These are phyloP conservation scores for Notolepis coatsorum DNA, from an alignment of 2,797 vertebrate species.

Conservation along the genomic window DNA sequence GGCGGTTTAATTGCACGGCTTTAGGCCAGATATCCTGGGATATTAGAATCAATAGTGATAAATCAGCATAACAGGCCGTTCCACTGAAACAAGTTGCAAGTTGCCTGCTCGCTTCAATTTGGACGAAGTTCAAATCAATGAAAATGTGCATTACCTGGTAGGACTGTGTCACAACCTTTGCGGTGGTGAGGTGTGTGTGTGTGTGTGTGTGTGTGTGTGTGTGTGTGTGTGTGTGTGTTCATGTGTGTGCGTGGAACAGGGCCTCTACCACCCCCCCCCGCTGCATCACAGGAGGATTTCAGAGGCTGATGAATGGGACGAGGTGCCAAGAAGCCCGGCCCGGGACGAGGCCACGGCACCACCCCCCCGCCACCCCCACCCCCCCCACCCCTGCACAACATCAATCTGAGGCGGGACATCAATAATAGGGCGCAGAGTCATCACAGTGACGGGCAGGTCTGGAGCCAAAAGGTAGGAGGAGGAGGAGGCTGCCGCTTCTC, in stretches of 20 bases:
- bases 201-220: no score
- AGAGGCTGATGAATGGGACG: constrained; percentile 71
- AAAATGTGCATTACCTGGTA: no score
- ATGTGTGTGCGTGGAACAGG: constrained; percentile 22
- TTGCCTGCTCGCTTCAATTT: constrained; percentile 46
- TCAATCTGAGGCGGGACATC: constrained; percentile 72
- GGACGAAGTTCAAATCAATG: constrained; percentile 8
- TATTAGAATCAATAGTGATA: constrained; percentile 74
- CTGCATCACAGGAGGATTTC: constrained; percentile 45
- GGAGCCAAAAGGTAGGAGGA: constrained; percentile 54
- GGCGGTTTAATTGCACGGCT: constrained; percentile 75
- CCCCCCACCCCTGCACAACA: constrained; percentile 58
- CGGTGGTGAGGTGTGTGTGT: constrained; percentile 14
- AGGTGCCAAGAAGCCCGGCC: constrained; percentile 57
- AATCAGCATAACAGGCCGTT: constrained; percentile 76
- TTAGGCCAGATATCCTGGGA: constrained; percentile 59
- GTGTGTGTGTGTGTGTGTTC: no score
- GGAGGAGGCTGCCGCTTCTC: constrained; percentile 57
- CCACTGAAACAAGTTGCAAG: constrained; percentile 58
- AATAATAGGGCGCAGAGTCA: constrained; percentile 64
- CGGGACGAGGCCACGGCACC: constrained; percentile 60
- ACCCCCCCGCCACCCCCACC: no score
- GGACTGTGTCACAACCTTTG: neutral
- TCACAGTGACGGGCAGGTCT: constrained; percentile 71
- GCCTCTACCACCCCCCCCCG: constrained; percentile 42